phyloP scores from a whole-genome alignment of 2,888 invertebrate genomes.

The Sialis fuliginosa region DNA sequence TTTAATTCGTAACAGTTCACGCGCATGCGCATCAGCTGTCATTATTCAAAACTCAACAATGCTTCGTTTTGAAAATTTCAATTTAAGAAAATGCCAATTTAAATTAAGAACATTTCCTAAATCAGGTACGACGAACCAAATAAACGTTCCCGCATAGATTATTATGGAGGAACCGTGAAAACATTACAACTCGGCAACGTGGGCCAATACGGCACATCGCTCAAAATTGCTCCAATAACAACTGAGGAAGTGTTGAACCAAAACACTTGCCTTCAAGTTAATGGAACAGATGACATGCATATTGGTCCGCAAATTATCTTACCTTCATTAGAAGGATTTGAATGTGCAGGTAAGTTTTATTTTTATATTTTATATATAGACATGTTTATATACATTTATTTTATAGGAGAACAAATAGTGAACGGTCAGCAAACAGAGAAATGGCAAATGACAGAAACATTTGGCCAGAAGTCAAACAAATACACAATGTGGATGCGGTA shows the following conservation, averaged over 20 bases:
- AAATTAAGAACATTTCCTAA: neutral
- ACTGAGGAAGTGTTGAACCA: slow-evolving; percentile 54
- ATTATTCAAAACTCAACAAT: neutral
- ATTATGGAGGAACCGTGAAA: slow-evolving; percentile 89
- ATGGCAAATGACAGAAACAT: slow-evolving; percentile 50
- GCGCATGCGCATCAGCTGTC: neutral
- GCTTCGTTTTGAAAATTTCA: slow-evolving; percentile 1
- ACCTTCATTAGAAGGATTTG: slow-evolving; percentile 64
- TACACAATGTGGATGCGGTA: slow-evolving; percentile 78
- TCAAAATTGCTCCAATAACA: slow-evolving; percentile 75
- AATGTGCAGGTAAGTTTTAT: slow-evolving; percentile 31
- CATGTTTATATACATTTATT: slow-evolving; percentile 10
- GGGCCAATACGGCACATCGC: slow-evolving; percentile 47
- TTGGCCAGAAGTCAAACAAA: slow-evolving; percentile 69
- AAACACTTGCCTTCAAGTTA: slow-evolving; percentile 65
- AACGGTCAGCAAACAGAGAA: slow-evolving; percentile 55
- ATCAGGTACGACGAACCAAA: slow-evolving; percentile 51
- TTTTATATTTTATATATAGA: slow-evolving; percentile 1
- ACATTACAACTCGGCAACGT: slow-evolving; percentile 60
- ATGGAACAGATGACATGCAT: slow-evolving; percentile 44
- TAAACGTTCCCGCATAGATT: slow-evolving; percentile 76
- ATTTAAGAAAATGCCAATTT: neutral
- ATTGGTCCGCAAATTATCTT: slow-evolving; percentile 60
- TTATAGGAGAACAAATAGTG: slow-evolving; percentile 47
- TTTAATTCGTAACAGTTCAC: no score